Conservation (phyloP, 2,797 vertebrate genomes). For the Vireo griseus region DNA sequence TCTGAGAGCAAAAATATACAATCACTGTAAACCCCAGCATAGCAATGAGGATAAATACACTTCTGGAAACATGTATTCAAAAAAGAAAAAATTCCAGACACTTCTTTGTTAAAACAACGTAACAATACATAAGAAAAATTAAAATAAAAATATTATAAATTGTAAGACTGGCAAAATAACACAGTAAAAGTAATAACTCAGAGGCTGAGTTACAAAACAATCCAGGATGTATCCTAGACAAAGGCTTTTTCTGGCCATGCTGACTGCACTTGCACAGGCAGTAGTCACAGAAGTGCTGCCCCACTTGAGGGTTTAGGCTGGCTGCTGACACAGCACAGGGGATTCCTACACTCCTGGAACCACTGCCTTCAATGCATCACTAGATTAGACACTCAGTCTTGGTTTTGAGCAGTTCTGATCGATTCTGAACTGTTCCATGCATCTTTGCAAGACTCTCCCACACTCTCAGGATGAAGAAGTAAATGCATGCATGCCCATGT, state of each 20-base stretch:
- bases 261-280: neutral
- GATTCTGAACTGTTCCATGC: neutral
- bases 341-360: neutral
- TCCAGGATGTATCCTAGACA: neutral
- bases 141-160: neutral
- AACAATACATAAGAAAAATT: neutral
- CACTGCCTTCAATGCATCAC: neutral
- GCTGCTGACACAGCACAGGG: neutral
- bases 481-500: neutral
- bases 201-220: neutral
- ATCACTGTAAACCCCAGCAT: slow-evolving; percentile 6
- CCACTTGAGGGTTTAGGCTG: neutral
- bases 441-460: neutral
- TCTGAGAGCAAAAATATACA: slow-evolving; percentile 6
- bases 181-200: neutral
- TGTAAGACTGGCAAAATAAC: neutral
- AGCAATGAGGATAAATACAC: slow-evolving; percentile 30
- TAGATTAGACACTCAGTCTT: neutral
- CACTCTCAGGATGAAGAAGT: neutral
- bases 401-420: neutral
- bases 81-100: neutral
- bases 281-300: neutral
- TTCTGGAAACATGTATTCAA: neutral
- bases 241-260: neutral
- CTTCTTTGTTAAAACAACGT: neutral